Base-by-base conservation (phyloP, 1,140 invertebrate genomes). In the Papilio machaon region DNA sequence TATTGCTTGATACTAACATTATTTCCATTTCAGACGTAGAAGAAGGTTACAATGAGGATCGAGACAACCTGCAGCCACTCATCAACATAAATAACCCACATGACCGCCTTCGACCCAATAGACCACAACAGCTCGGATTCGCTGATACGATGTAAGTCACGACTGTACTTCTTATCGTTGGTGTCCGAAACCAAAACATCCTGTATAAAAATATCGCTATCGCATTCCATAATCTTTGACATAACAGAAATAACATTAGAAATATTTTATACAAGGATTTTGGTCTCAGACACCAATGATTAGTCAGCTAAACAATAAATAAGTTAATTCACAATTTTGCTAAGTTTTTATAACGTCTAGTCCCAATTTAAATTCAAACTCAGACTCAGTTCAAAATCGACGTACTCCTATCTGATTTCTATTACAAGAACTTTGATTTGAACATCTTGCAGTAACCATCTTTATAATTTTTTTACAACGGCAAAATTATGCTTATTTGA, bases 21-120 rank as follows among this genome's bases (percentile, higher is more conserved):
- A 74, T 23, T 73, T 77, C 49, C 35, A 9, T 82, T 80, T 13
- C 83, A 84, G 83, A 84, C 30, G 30, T 84, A 74, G 83, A 84
- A 23, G 52, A 80, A 54, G 81, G 78, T 13, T 67, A 80, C 8
- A 47, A 70, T 17, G 75, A 81, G 46, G 82, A 81, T 5, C 77
- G 13, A 43, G 82, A 82, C 6, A 82, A 82, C 15, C 58, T 79
- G 13, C 83, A 81, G 49, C 83, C 83, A 3, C 64, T 84, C 23
- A 82, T 84, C 9, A 64, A 19, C 7, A 54, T 81, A 15, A 64
- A 64, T 17, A 38, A 79, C 15, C 35, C 52, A 10, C 73, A 54
- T 6, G 23, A 60, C 2, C 52, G 80, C 6, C 35, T n/a, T 15
- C 80, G 84, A 10, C 81, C 79, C 17, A 17, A 38, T n/a, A 60